Conservation (phyloP, 2,888 invertebrate genomes). For the Papilio gigon region DNA sequence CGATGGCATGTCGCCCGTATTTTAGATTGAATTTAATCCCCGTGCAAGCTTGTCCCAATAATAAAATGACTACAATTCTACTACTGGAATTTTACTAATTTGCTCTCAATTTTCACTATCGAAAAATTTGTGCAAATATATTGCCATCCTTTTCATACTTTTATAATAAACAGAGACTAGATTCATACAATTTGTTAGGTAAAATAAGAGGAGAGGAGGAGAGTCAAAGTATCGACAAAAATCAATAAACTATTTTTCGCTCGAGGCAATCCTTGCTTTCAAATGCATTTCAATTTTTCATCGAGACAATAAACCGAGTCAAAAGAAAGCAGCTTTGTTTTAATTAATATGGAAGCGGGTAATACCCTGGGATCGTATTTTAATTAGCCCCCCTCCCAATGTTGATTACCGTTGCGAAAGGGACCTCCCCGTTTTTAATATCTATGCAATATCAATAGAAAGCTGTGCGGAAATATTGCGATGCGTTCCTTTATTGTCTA, state of each 20-base stretch:
- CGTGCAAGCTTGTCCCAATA: constrained; percentile 3
- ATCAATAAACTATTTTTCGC: constrained; percentile 1
- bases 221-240: not conserved
- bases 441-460: constrained; percentile 36
- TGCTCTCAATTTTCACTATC: not conserved
- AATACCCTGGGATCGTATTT: constrained; percentile 32
- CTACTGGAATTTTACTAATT: constrained; percentile 4
- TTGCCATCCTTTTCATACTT: no score
- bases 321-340: constrained; percentile 32
- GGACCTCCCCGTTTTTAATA: constrained; percentile 28
- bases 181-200: no score
- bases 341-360: constrained; percentile 28
- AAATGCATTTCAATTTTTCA: constrained; percentile 26
- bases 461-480: not conserved
- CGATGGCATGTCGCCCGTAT: constrained; percentile 29
- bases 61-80: constrained; percentile 24
- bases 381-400: constrained; percentile 33
- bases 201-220: no score
- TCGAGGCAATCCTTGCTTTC: constrained; percentile 2
- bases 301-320: not conserved
- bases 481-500: constrained; percentile 26
- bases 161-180: no score
- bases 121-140: not conserved
- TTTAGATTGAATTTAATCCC: constrained; percentile 36
- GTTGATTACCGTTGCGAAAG: constrained; percentile 18